These are phyloP conservation scores for Temnothorax rugatulus DNA, from an alignment of 2,888 invertebrate species.

Conservation along the genomic window DNA sequence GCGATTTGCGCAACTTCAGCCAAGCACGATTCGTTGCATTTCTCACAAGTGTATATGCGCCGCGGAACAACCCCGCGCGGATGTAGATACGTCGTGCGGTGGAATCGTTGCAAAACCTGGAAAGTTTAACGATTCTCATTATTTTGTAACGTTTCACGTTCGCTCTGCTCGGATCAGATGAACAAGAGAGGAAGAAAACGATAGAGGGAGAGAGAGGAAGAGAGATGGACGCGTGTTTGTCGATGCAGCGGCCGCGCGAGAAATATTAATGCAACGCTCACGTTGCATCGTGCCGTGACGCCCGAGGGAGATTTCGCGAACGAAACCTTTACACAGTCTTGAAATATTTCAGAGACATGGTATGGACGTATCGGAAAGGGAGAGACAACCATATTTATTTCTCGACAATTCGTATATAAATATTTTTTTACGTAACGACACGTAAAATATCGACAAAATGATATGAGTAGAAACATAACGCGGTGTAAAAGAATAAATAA, in stretches of 20 bases:
- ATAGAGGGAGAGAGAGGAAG: neutral
- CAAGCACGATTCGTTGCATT: conserved; percentile 48
- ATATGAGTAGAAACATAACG: neutral
- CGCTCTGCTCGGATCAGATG: conserved; percentile 50
- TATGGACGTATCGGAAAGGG: neutral
- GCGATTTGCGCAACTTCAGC: conserved; percentile 70
- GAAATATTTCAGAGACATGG: neutral
- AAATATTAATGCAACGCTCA: conserved; percentile 44
- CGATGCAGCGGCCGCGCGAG: neutral
- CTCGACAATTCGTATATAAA: neutral
- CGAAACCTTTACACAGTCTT: neutral
- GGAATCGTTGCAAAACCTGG: conserved; percentile 79
- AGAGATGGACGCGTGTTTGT: neutral
- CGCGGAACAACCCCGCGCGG: conserved; percentile 67
- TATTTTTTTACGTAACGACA: neutral
- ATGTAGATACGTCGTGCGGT: conserved; percentile 72
- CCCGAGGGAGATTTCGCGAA: neutral
- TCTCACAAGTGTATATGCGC: conserved; percentile 56
- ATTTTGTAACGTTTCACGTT: conserved; percentile 77
- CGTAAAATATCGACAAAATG: neutral
- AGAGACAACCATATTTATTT: neutral
- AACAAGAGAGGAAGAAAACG: neutral
- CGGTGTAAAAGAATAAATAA: neutral
- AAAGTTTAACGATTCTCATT: conserved; percentile 83
- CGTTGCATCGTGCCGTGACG: neutral